Base-by-base conservation (phyloP, 2,113 vertebrate genomes). In the Sinocyclocheilus maitianheensis region DNA sequence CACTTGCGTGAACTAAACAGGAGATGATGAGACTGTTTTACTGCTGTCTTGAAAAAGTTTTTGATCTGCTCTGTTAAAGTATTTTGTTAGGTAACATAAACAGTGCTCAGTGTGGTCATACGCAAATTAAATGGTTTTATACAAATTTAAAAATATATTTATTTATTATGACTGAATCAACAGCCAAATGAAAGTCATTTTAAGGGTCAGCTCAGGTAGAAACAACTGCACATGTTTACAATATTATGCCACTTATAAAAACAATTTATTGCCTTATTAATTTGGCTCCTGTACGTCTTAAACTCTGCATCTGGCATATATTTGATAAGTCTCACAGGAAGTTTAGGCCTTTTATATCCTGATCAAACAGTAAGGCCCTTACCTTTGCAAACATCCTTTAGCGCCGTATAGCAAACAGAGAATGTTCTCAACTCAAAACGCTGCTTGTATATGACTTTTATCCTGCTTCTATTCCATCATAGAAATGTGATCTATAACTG, bases 311-410 rank as follows among this genome's bases (percentile, higher is more conserved):
- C 43, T 74, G 30, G 63, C 12, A 62, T 75, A 18, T 53, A 76
- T 76, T 46, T 48, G 24, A 76, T 77, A 77, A 58, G 51, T n/a
- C 7, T 3, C 53, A 84, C 1, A 40, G 37, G 72, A 26, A 77
- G 37, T 63, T 26, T 84, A 40, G 18, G 46, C 62, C 46, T 53
- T 74, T 40, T 86, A 55, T 58, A 46, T 12, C 72, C 55, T 76
- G 83, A 18, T 84, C 58, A 84, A 84, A 84, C 83, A 76, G 20
- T 30, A 34, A 63, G 40, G 71, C 72, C 72, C 46, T 43, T 34
- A 63, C n/a, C 13, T 84, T 24, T 77, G 71, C 71, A 84, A 84
- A 84, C 72, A 84, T 84, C 83, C 43, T 62, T 46, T 84, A 62
- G 72, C 83, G 12, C 72, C 72, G 9, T 77, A 63, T 3, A 75